A percentile compares a stretch with the other conserved stretches of the same genome.
Conservation (phyloP, 2,888 invertebrate species). For the Coelopa pilipes region DNA sequence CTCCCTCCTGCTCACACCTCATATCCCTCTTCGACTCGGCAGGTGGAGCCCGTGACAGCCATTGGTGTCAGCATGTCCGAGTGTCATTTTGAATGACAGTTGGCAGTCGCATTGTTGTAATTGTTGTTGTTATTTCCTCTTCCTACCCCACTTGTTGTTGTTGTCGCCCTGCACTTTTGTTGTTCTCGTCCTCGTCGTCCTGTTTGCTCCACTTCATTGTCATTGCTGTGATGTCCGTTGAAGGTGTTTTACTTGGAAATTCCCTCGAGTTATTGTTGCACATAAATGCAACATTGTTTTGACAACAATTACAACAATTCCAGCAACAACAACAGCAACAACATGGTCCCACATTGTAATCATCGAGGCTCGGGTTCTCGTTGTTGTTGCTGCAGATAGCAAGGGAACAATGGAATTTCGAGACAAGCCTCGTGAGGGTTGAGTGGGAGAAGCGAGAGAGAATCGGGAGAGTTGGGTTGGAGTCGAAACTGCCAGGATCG, state of each 20-base stretch:
- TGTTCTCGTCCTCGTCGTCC: conserved; percentile 26
- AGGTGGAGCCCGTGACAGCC: background rate
- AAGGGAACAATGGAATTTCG: background rate
- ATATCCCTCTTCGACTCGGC: background rate
- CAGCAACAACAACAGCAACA: background rate
- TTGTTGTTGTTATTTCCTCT: conserved; percentile 24
- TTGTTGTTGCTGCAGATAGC: too few relatives aligned
- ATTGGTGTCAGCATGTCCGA: conserved; percentile 13
- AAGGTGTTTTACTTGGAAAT: conserved; percentile 39
- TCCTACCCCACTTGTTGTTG: too few relatives aligned
- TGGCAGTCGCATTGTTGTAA: conserved; percentile 48
- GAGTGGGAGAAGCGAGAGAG: background rate
- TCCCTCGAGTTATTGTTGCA: conserved; percentile 42
- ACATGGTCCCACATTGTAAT: background rate
- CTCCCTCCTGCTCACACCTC: background rate
- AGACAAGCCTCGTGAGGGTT: background rate
- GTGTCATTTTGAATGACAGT: conserved; percentile 59
- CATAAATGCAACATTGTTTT: conserved; percentile 49
- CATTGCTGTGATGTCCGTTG: too few relatives aligned
- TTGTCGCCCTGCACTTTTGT: conserved; percentile 54
- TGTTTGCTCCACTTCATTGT: too few relatives aligned
- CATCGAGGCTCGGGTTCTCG: too few relatives aligned
- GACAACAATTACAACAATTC: too few relatives aligned
- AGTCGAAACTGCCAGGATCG: background rate
- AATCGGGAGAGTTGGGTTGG: background rate